These are phyloP conservation scores for Lypha dubia DNA, from an alignment of 2,888 invertebrate species.

Conservation along the genomic window DNA sequence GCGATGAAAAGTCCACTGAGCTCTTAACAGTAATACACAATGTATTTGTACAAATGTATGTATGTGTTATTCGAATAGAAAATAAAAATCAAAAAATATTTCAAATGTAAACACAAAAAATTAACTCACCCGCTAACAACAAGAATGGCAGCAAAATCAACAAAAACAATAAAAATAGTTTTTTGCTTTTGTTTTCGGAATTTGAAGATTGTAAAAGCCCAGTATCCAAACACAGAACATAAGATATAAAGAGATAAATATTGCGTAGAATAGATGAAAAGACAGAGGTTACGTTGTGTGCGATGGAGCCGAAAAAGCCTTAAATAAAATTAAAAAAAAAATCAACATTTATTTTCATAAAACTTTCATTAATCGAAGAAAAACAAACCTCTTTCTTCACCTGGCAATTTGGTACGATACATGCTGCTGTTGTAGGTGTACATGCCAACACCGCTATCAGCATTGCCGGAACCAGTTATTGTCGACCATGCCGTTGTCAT, in stretches of 20 bases:
- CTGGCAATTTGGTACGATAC: slow-evolving; percentile 74
- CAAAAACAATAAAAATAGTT: slow-evolving; percentile 80
- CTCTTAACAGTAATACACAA: slow-evolving; percentile 23
- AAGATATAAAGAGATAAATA: slow-evolving; percentile 80
- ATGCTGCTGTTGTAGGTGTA: slow-evolving; percentile 74
- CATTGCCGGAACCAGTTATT: slow-evolving; percentile 53
- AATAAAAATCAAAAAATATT: too few relatives aligned
- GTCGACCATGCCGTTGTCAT: slow-evolving; percentile 77
- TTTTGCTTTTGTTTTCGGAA: slow-evolving; percentile 78
- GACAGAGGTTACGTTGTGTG: slow-evolving; percentile 74
- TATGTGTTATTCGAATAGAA: not conserved
- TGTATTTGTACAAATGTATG: not conserved
- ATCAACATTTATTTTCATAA: not conserved
- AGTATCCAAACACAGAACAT: slow-evolving; percentile 81
- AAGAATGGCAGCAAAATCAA: slow-evolving; percentile 85
- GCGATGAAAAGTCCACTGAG: slow-evolving; percentile 26
- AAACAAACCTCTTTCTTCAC: slow-evolving; percentile 75
- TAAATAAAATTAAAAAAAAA: slow-evolving; percentile 27
- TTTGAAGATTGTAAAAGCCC: slow-evolving; percentile 79
- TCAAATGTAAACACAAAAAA: slow-evolving; percentile 21
- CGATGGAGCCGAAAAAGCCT: slow-evolving; percentile 77
- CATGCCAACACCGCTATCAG: slow-evolving; percentile 62
- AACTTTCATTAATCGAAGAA: slow-evolving; percentile 17
- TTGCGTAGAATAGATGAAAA: slow-evolving; percentile 76
- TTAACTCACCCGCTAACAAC: slow-evolving; percentile 85